These are phyloP conservation scores for Alviniconcha strummeri DNA, from an alignment of 2,888 invertebrate genomes.

Conservation along the genomic window DNA sequence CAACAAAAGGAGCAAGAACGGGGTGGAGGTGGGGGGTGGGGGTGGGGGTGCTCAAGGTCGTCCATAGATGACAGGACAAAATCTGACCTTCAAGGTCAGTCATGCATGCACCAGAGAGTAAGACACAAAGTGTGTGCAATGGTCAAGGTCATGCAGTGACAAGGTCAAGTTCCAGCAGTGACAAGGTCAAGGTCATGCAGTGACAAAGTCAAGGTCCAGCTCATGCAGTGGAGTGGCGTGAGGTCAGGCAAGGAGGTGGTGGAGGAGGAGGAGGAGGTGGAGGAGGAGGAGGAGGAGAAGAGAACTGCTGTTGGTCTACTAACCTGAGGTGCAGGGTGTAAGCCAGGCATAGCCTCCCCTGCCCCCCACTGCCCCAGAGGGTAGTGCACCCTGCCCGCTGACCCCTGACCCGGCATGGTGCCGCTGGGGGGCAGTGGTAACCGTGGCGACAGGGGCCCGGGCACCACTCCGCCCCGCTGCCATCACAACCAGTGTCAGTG, in stretches of 20 bases:
- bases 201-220: not conserved
- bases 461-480: constrained; percentile 65
- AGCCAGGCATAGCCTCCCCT: constrained; percentile 29
- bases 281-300: not conserved
- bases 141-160: constrained; percentile 10
- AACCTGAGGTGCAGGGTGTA: constrained; percentile 32
- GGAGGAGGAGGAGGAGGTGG: too few species aligned
- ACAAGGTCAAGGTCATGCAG: constrained; percentile 2
- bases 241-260: too few species aligned
- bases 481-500: constrained; percentile 30
- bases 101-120: too few species aligned
- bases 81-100: too few species aligned
- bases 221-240: too few species aligned
- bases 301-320: constrained; percentile 21
- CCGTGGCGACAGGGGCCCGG: constrained; percentile 68
- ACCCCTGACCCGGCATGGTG: constrained; percentile 46
- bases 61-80: too few species aligned
- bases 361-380: constrained; percentile 44
- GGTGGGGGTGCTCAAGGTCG: too few species aligned
- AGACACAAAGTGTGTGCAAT: not conserved
- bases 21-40: too few species aligned
- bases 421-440: constrained; percentile 57
- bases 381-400: constrained; percentile 53
- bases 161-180: too few species aligned
- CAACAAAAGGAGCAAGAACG: too few species aligned